phyloP scores from a whole-genome alignment of 2,888 invertebrate genomes.

The Drosophila borealis region DNA sequence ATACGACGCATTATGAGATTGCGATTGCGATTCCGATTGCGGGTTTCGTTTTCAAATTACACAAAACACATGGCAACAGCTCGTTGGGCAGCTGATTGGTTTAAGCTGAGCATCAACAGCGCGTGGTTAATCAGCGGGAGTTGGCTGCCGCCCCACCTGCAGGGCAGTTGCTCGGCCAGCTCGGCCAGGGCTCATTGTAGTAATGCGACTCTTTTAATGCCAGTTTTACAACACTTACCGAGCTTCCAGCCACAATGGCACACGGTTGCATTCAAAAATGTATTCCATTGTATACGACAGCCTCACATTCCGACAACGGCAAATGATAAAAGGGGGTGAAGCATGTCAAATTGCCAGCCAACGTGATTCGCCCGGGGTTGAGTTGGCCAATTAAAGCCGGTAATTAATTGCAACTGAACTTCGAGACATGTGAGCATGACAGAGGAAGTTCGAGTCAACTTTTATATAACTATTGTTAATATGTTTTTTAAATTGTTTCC shows the following conservation, averaged over 20 bases:
- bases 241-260: neutral
- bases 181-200: neutral
- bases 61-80: slow-evolving; percentile 61
- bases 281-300: neutral
- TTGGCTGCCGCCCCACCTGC: no score
- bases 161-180: neutral
- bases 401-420: no score
- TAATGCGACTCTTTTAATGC: neutral
- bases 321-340: no score
- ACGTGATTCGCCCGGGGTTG: neutral
- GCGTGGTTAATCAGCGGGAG: slow-evolving; percentile 3
- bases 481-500: no score
- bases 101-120: slow-evolving; percentile 7
- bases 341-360: neutral
- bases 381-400: no score
- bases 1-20: slow-evolving; percentile 68
- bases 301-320: neutral
- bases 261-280: neutral
- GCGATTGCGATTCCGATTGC: slow-evolving; percentile 38
- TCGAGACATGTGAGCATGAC: no score
- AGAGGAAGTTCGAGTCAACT: no score
- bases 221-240: neutral
- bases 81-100: slow-evolving; percentile 49
- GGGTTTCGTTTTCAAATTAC: slow-evolving; percentile 67
- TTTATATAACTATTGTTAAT: no score